phyloP scores from a whole-genome alignment of 2,888 invertebrate genomes.

The Agrotis clavis region DNA sequence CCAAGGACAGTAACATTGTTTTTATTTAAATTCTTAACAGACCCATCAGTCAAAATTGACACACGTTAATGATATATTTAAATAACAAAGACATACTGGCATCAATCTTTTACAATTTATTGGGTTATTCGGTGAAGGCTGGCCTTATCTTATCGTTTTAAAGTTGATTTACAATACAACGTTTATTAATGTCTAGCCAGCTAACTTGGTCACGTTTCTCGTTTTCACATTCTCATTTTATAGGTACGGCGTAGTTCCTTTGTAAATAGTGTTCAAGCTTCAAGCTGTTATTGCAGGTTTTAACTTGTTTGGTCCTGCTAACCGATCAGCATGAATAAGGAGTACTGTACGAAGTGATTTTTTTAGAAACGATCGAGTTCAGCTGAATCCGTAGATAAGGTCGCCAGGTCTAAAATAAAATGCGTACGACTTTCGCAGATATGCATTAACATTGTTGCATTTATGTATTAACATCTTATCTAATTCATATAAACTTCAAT shows the following conservation, averaged over 20 bases:
- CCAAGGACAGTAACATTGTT: conserved; percentile 4
- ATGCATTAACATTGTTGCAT: no score
- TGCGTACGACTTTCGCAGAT: no score
- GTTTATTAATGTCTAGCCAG: conserved; percentile 41
- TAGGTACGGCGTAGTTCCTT: conserved; percentile 13
- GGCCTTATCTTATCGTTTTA: conserved; percentile 75
- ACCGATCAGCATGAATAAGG: neutral
- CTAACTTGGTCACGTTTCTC: conserved; percentile 44
- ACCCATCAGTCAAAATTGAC: conserved; percentile 33
- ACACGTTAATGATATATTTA: conserved; percentile 36
- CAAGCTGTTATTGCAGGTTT: conserved; percentile 5
- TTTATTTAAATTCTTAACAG: conserved; percentile 10
- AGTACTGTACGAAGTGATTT: neutral
- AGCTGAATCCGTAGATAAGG: neutral
- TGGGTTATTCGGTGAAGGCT: conserved; percentile 82
- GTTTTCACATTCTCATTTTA: conserved; percentile 31
- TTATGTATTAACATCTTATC: no score
- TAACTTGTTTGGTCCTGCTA: neutral
- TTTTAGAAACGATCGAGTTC: neutral
- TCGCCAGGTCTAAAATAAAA: no score
- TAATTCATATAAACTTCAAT: no score
- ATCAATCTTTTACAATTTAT: conserved; percentile 55
- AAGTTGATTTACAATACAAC: conserved; percentile 40
- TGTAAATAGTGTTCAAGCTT: neutral
- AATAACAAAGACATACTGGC: conserved; percentile 27